Evolutionary conservation across 2,797 vertebrate genomes (phyloP).

Genomic region (Catostomus latipinnis): DNA sequence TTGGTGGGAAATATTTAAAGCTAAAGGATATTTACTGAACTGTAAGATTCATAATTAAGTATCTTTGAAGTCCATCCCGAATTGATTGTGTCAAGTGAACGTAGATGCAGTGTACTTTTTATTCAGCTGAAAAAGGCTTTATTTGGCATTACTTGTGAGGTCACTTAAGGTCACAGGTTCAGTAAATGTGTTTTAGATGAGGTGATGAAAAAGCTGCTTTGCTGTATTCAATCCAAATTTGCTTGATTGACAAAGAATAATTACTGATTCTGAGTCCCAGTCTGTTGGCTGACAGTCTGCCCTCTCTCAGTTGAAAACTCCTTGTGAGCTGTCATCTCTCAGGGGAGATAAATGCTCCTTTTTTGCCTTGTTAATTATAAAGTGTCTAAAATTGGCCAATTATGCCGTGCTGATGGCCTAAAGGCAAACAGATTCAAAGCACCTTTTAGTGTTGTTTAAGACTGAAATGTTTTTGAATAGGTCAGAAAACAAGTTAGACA

Average conservation of each 20-base stretch:
- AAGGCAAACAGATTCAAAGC: not conserved
- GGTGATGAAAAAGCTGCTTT: not conserved
- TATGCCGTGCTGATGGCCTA: not conserved
- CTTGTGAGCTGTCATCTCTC: constrained; percentile 19
- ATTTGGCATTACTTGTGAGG: no score
- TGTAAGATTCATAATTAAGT: no score
- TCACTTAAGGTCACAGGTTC: not conserved
- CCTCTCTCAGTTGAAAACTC: not conserved
- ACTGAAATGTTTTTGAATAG: constrained; percentile 1
- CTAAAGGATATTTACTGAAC: no score
- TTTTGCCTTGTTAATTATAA: constrained; percentile 34
- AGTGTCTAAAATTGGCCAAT: constrained; percentile 29
- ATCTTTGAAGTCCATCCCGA: no score
- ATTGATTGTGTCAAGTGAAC: no score
- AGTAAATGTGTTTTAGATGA: not conserved
- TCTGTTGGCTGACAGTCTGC: constrained; percentile 25
- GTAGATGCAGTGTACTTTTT: no score
- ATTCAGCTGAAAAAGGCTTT: no score
- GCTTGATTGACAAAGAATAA: constrained; percentile 22
- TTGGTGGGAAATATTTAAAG: no score
- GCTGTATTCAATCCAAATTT: not conserved
- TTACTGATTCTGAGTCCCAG: not conserved
- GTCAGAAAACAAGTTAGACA: not conserved
- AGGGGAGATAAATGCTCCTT: constrained; percentile 11
- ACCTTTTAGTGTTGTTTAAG: constrained; percentile 12